phyloP scores from a whole-genome alignment of 2,113 vertebrate species.

The Anolis carolinensis region DNA sequence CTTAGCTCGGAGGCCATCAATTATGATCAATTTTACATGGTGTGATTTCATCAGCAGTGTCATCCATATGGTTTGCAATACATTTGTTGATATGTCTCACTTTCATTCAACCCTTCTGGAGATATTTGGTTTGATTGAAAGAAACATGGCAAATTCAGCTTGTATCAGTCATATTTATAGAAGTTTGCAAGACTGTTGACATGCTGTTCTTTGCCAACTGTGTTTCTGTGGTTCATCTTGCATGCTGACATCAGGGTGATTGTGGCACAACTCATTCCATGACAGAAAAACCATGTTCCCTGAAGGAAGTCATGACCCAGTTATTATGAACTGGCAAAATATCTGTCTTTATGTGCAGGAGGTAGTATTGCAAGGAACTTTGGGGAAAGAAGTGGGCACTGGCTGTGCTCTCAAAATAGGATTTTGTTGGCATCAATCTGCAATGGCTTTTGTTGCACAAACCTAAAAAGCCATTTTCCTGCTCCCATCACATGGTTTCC shows the following conservation, averaged over 20 bases:
- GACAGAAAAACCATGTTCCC: background rate
- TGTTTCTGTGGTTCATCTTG: background rate
- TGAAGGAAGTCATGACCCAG: background rate
- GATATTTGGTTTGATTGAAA: constrained; percentile 37
- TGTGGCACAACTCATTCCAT: background rate
- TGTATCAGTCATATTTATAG: constrained; percentile 35
- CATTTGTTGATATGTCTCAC: too few species aligned
- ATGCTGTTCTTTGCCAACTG: background rate
- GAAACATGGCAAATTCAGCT: constrained; percentile 34
- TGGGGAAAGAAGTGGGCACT: background rate
- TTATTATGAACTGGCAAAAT: background rate
- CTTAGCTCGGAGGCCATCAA: background rate
- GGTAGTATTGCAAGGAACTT: too few species aligned
- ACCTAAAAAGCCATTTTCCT: too few species aligned
- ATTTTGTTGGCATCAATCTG: background rate
- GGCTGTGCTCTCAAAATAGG: background rate
- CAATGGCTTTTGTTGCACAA: background rate
- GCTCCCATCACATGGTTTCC: too few species aligned
- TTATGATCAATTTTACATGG: background rate
- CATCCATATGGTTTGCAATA: background rate
- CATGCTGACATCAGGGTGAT: background rate
- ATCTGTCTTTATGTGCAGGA: background rate
- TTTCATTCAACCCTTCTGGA: background rate
- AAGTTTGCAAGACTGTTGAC: background rate
- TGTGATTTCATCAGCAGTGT: background rate